These are phyloP conservation scores for Panonychus citri DNA, from an alignment of 1,140 invertebrate species.

Conservation along the genomic window DNA sequence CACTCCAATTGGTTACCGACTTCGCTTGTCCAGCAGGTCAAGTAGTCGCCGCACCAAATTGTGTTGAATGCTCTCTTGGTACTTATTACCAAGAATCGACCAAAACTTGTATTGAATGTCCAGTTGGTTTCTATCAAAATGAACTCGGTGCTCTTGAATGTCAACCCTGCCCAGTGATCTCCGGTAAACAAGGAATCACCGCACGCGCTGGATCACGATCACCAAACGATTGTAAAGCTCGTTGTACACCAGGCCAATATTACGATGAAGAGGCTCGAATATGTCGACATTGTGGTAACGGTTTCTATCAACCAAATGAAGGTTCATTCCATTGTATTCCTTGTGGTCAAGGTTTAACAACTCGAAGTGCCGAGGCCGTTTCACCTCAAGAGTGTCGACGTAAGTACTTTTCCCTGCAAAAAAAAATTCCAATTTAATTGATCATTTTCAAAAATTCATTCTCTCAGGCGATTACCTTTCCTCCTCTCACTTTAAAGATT, in stretches of 20 bases:
- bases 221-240: slow-evolving; percentile 70
- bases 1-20: slow-evolving; percentile 55
- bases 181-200: slow-evolving; percentile 61
- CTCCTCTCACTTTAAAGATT: too few relatives aligned
- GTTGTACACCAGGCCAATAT: slow-evolving; percentile 70
- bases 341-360: slow-evolving; percentile 78
- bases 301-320: slow-evolving; percentile 72
- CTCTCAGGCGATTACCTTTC: too few relatives aligned
- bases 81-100: slow-evolving; percentile 46
- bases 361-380: slow-evolving; percentile 65
- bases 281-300: slow-evolving; percentile 74
- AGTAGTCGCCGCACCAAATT: slow-evolving; percentile 47
- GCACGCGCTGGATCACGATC: slow-evolving; percentile 57
- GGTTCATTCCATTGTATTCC: slow-evolving; percentile 69
- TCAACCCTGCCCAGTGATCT: slow-evolving; percentile 59
- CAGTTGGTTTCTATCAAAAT: slow-evolving; percentile 75
- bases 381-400: slow-evolving; percentile 31
- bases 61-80: slow-evolving; percentile 80
- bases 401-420: slow-evolving; percentile 12
- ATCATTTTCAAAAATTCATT: too few relatives aligned
- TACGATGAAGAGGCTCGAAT: slow-evolving; percentile 59
- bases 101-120: slow-evolving; percentile 55
- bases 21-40: slow-evolving; percentile 77
- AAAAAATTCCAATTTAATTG: too few relatives aligned
- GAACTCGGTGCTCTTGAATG: slow-evolving; percentile 71